These are phyloP conservation scores for Cylloceria caligata DNA, from an alignment of 2,888 invertebrate species.

Conservation along the genomic window DNA sequence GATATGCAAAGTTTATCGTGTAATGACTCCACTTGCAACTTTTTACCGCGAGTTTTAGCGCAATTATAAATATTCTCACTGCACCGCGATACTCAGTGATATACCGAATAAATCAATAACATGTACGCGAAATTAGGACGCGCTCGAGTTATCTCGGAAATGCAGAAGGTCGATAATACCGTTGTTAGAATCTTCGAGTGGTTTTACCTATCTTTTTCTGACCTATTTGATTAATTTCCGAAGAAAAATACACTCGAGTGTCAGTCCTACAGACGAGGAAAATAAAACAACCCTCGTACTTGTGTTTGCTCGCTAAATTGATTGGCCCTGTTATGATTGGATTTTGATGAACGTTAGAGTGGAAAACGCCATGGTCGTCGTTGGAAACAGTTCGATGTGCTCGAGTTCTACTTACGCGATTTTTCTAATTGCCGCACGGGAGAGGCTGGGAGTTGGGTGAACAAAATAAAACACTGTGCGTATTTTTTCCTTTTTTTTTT, in stretches of 20 bases:
- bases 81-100: background rate
- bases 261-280: slow-evolving; percentile 18
- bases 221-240: slow-evolving; percentile 47
- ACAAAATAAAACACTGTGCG: slow-evolving; percentile 38
- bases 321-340: slow-evolving; percentile 32
- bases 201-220: slow-evolving; percentile 1
- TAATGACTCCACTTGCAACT: background rate
- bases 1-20: slow-evolving; percentile 7
- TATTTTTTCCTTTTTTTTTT: slow-evolving; percentile 49
- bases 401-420: background rate
- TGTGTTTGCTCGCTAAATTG: slow-evolving; percentile 32
- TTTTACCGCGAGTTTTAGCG: background rate
- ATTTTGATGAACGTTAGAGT: slow-evolving; percentile 18
- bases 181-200: slow-evolving; percentile 5
- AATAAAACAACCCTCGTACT: slow-evolving; percentile 5
- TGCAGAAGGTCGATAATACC: slow-evolving; percentile 11
- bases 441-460: no score
- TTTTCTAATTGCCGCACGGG: slow-evolving; percentile 3
- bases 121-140: background rate
- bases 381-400: no score
- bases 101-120: slow-evolving; percentile 3
- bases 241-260: slow-evolving; percentile 43
- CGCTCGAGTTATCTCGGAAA: slow-evolving; percentile 4
- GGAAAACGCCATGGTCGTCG: background rate
- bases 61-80: background rate